A percentile compares a stretch with the other conserved stretches of the same genome.
These are phyloP conservation scores for Malurus leucopterus DNA, from an alignment of 2,797 vertebrate genomes.

Conservation along the genomic window DNA sequence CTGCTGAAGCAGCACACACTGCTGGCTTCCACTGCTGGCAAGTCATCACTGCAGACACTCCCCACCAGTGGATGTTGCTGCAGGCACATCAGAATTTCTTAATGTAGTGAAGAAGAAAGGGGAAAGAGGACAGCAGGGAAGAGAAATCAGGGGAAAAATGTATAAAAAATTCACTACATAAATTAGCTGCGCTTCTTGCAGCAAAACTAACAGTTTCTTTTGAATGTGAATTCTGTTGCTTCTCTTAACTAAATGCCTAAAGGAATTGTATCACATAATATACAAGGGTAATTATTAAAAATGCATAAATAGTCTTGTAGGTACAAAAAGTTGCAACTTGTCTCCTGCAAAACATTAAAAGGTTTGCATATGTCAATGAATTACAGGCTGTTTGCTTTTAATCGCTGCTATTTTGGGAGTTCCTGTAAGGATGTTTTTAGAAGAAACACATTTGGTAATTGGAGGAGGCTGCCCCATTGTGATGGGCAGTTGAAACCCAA, in stretches of 20 bases:
- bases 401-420: conserved; percentile 73
- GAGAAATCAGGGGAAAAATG: conserved; percentile 51
- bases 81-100: conserved; percentile 66
- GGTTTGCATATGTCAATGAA: conserved; percentile 70
- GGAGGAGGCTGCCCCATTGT: conserved; percentile 71
- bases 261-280: conserved; percentile 63
- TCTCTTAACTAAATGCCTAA: conserved; percentile 63
- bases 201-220: conserved; percentile 68
- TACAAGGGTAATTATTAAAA: conserved; percentile 70
- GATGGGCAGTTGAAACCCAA: conserved; percentile 69
- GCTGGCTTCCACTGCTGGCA: neutral
- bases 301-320: conserved; percentile 65
- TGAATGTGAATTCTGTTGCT: conserved; percentile 54
- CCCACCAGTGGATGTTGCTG: conserved; percentile 63
- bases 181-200: conserved; percentile 65
- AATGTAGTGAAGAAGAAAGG: conserved; percentile 62
- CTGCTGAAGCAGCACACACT: neutral
- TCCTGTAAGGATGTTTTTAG: conserved; percentile 71
- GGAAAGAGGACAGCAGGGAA: conserved; percentile 67
- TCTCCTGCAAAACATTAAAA: conserved; percentile 71
- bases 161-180: conserved; percentile 68
- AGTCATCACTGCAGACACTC: conserved; percentile 26
- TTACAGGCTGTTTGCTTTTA: conserved; percentile 71
- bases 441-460: conserved; percentile 70
- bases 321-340: conserved; percentile 62